Base-by-base conservation (phyloP, 1,140 invertebrate genomes). In the Caenorhabditis tropicalis region DNA sequence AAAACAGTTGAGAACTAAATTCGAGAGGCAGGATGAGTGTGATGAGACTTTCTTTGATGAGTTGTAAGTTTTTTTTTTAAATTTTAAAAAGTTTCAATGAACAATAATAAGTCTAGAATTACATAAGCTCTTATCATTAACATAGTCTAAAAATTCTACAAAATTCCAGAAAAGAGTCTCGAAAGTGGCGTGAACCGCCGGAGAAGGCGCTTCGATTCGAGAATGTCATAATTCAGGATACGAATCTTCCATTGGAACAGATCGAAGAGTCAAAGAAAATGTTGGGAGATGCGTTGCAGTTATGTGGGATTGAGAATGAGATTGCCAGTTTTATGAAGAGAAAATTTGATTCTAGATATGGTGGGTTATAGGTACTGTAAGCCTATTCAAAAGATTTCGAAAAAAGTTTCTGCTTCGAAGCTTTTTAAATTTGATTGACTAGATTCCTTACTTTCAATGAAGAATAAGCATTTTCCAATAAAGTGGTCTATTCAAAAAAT, bases 281-380 rank as follows among this genome's bases (percentile, higher is more conserved):
- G 39, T 33, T 84, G 15, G 83, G 83, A 58, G 70, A 84, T 15
- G 83, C 83, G 3, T 24, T 84, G 29, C 33, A 53, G n/a, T 36
- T 74, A 39, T 84, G 83, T 60, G 79, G 79, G 15, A 84, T 84
- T 60, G 83, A 84, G 29, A 84, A 84, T 70, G 83, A 84, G 49
- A 84, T 84, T 33, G 83, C 83, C 29, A 84, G 58, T 49, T 84
- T 48, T 43, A 56, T 84, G 53, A 84, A 84, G 43, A 79, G 48
- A 49, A 79, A 80, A 53, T 84, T 84, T 33, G 83, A 84, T 48
- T 29, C 43, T 0, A 84, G 60, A 31, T 60, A 74, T 65, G 83
- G 83, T 80, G n/a, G 31, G 70, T 21, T 33, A 21, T 24, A 1
- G n/a, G 24, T 12, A 74, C n/a, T 19, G 16, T 29, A 39, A 70